Evolutionary conservation across 2,113 vertebrate species (phyloP).

Genomic region (Nansenia antarctica): DNA sequence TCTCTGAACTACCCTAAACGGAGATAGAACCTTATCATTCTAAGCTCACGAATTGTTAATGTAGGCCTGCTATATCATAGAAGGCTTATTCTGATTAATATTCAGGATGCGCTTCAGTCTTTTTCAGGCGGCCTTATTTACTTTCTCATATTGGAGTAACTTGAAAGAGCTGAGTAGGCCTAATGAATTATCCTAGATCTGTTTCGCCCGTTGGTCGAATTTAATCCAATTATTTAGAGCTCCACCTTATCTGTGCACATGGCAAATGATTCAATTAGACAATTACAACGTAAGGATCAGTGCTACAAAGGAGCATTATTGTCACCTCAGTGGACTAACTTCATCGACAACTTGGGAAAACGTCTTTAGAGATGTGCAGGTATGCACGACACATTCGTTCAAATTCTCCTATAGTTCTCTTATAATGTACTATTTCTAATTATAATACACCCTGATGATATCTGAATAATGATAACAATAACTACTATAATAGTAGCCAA

Average conservation of each 20-base stretch:
- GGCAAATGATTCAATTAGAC: conserved; percentile 63
- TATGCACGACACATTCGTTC: not conserved
- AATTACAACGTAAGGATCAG: conserved; percentile 54
- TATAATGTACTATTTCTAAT: not conserved
- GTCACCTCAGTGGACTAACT: conserved; percentile 54
- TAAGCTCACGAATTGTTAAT: too few relatives aligned
- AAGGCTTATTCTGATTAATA: too few relatives aligned
- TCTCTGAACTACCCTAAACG: too few relatives aligned
- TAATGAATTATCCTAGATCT: conserved; percentile 55
- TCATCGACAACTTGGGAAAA: conserved; percentile 13
- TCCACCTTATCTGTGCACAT: conserved; percentile 62
- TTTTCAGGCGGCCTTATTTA: too few relatives aligned
- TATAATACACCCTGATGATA: too few relatives aligned
- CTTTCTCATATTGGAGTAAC: conserved; percentile 1
- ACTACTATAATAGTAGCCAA: too few relatives aligned
- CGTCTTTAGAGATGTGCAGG: not conserved
- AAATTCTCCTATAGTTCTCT: not conserved
- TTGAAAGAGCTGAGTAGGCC: conserved; percentile 22
- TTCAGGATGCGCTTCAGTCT: too few relatives aligned
- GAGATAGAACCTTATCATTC: too few relatives aligned
- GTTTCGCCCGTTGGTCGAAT: conserved; percentile 71
- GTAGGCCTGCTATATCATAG: too few relatives aligned
- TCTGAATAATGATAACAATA: too few relatives aligned
- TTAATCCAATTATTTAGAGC: conserved; percentile 83
- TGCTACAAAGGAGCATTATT: conserved; percentile 63